phyloP scores from a whole-genome alignment of 2,797 vertebrate species.

The Neosilurus mollespiculum region DNA sequence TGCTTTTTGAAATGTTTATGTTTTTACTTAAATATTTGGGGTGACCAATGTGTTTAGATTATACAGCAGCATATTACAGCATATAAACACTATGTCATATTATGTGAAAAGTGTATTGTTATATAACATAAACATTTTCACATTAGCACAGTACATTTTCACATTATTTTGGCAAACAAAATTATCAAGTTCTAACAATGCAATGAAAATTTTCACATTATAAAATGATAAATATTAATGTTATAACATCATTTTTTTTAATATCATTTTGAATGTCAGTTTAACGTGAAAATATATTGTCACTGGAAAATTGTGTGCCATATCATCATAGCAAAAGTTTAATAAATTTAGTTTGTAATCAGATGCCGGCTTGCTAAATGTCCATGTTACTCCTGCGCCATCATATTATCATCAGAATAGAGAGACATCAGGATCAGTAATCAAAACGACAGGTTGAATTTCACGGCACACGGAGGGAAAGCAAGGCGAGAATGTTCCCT shows the following conservation, averaged over 20 bases:
- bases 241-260: too few species aligned
- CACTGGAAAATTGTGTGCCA: not conserved
- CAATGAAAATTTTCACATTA: too few species aligned
- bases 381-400: not conserved
- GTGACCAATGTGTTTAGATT: not conserved
- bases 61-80: too few species aligned
- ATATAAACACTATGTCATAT: too few species aligned
- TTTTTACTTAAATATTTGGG: not conserved
- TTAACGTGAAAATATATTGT: too few species aligned
- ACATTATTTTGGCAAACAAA: too few species aligned
- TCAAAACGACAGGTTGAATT: not conserved
- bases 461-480: not conserved
- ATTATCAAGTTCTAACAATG: too few species aligned
- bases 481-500: not conserved
- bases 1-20: not conserved
- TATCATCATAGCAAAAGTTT: not conserved
- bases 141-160: too few species aligned
- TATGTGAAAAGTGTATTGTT: not conserved
- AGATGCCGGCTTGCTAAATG: not conserved
- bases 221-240: too few species aligned
- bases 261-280: too few species aligned
- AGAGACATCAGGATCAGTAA: not conserved
- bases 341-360: not conserved
- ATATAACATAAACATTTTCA: not conserved
- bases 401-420: not conserved